Evolutionary conservation across 2,888 invertebrate genomes (phyloP), one percentile per base, ranked within the genome.

Genomic region (Hedychridium roseum): DNA sequence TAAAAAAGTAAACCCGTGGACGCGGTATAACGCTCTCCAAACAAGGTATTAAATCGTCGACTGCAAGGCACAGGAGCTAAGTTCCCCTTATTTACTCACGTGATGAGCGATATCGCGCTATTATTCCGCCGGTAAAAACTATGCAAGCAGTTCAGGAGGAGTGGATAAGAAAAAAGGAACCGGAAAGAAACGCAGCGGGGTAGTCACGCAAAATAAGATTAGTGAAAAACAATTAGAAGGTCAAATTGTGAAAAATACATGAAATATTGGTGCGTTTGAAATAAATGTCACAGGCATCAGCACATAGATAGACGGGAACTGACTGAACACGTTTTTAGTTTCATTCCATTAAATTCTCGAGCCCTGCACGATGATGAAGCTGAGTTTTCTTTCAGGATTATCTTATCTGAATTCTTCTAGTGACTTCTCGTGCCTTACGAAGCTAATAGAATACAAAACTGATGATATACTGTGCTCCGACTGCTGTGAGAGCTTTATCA

Each of bases 21-120:
- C 49, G 52, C 36, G 43, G 44, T 47, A 48, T 63, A 64, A 66
- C 57, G 53, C 44, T 67, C 54, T 58, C 53, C 59, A 67, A 69
- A 68, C 63, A 65, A 46, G 50, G 41, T 51, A 61, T 57, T 58
- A 60, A 64, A 58, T 47, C 49, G 49, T 43, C 52, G 49, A 43
- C 54, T 40, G 27, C 43, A 42, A 32, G 31, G 11, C 43, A 48
- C 34, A 37, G 43, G 41, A 43, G 46, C 32, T 39, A 34, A 36
- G 16, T 48, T 37, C 48, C 56, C 51, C 57, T 59, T 64, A 65
- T 69, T 69, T 69, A 62, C 69, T 32, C 69, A 51, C 58, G 64
- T 57, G 65, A 60, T 58, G 47, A 54, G 50, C 40, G 64, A 69
- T 67, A 70, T 70, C 66, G 60, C 55, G 63, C 64, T 64, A 70